A percentile compares a stretch with the other conserved stretches of the same genome.
phyloP scores from a whole-genome alignment of 2,797 vertebrate genomes.

The Streptopelia turtur region DNA sequence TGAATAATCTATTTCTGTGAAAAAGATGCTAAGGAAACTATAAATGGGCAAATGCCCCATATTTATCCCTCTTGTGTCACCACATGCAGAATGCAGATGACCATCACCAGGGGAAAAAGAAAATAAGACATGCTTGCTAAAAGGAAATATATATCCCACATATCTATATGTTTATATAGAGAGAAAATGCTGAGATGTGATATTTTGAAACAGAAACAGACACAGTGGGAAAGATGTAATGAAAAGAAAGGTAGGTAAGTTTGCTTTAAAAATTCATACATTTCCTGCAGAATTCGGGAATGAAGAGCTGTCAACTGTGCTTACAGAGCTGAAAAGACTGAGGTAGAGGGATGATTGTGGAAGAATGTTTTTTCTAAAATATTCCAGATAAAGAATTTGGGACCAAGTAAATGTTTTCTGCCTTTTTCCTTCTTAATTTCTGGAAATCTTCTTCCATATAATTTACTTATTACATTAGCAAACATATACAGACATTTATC shows the following conservation, averaged over 20 bases:
- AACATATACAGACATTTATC: not conserved
- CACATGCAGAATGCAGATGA: not conserved
- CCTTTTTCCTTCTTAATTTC: not conserved
- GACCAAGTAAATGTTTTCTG: not conserved
- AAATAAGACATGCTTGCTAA: not conserved
- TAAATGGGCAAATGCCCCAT: slow-evolving; percentile 29
- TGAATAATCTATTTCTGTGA: slow-evolving; percentile 35
- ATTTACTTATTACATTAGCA: not conserved
- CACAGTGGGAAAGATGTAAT: not conserved
- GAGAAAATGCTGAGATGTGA: not conserved
- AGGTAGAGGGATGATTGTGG: not conserved
- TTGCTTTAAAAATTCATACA: slow-evolving; percentile 27
- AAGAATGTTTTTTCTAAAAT: not conserved
- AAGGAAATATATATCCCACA: not conserved
- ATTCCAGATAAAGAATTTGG: not conserved
- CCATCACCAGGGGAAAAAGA: not conserved
- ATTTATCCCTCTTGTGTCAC: not conserved
- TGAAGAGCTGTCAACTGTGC: not conserved
- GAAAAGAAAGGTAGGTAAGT: not conserved
- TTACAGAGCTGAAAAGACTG: not conserved
- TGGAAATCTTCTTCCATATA: not conserved
- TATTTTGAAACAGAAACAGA: slow-evolving; percentile 21
- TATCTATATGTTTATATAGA: not conserved
- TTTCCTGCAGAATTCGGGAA: slow-evolving; percentile 9
- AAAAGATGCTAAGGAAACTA: not conserved